Conservation (phyloP, 1,140 invertebrate genomes). For the Protaetia brevitarsis region DNA sequence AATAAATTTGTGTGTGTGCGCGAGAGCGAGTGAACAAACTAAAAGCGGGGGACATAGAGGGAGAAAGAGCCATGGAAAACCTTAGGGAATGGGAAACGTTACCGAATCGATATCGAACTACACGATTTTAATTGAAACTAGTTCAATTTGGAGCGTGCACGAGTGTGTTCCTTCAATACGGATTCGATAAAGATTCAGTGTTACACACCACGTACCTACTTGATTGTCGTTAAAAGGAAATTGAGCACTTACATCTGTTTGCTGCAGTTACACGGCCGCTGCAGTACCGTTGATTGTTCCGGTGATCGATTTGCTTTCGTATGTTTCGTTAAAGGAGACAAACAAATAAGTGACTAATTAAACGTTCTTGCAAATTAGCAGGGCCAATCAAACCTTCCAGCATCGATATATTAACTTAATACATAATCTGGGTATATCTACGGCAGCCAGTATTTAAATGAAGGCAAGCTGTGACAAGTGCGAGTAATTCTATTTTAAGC, state of each 20-base stretch:
- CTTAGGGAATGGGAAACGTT: not conserved
- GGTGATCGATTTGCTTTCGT: not conserved
- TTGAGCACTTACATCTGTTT: constrained; percentile 7
- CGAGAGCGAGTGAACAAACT: too few species aligned
- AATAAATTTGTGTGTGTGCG: too few species aligned
- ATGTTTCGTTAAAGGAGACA: not conserved
- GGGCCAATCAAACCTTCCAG: too few species aligned
- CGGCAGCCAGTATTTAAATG: too few species aligned
- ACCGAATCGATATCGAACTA: not conserved
- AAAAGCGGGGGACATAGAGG: too few species aligned
- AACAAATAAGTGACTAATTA: too few species aligned
- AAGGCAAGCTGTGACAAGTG: too few species aligned
- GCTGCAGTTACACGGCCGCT: not conserved
- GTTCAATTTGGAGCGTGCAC: constrained; percentile 7
- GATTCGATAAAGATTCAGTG: not conserved
- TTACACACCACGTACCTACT: not conserved
- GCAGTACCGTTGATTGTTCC: not conserved
- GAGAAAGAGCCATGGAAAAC: too few species aligned
- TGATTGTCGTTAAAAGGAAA: not conserved
- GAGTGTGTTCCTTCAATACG: not conserved
- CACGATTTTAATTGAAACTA: not conserved
- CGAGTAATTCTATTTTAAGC: too few species aligned
- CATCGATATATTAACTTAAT: too few species aligned
- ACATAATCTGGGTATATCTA: too few species aligned
- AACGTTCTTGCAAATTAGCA: not conserved